Base-by-base conservation (phyloP, 2,797 vertebrate genomes). In the Onychomys leucogaster region DNA sequence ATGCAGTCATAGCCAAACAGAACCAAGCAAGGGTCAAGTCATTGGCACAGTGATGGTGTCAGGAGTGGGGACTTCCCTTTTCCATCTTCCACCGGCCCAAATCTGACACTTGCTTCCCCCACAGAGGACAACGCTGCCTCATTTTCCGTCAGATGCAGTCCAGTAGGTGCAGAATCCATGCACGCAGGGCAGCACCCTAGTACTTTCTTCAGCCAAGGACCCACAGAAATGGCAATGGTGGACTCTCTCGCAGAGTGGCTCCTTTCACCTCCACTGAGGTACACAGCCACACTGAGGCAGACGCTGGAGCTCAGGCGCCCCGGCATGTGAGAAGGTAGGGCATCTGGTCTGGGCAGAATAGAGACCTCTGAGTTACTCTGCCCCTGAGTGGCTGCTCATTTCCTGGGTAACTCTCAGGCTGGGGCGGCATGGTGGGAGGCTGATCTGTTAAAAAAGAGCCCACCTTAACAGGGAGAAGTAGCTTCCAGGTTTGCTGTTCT, bases 171-270 rank as follows among this genome's bases (percentile, higher is more conserved):
- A 37, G 69, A 63, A 27, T 17, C 29, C 0, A 17, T 1, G 12
- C 6, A 13, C 1, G 2, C 0, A 21, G 14, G 17, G 10, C 2
- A 4, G 6, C 2, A 3, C 1, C 7, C 57, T 23, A 32, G 6
- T 0, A 0, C 71, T 52, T 75, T 46, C 32, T 92, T 41, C 49
- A 4, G 43, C 46, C 34, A 21, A 5, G 89, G 19, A 6, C 21
- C 0, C 0, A 5, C 1, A 23, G 77, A 14, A 23, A 25, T 2
- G n/a, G 67, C 14, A 23, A 16, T 5, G 32, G 67, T 5, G 0
- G 27, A 21, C 34, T 11, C 2, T 9, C 76, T 32, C 65, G 8
- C 34, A 29, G 16, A 5, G 1, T 17, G 16, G 19, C 23, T 41
- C 49, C 49, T 43, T 9, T 16, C 19, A 7, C 34, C 85, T 55